These are phyloP conservation scores for Drosophila carrolli DNA, from an alignment of 1,140 invertebrate genomes.

Conservation along the genomic window DNA sequence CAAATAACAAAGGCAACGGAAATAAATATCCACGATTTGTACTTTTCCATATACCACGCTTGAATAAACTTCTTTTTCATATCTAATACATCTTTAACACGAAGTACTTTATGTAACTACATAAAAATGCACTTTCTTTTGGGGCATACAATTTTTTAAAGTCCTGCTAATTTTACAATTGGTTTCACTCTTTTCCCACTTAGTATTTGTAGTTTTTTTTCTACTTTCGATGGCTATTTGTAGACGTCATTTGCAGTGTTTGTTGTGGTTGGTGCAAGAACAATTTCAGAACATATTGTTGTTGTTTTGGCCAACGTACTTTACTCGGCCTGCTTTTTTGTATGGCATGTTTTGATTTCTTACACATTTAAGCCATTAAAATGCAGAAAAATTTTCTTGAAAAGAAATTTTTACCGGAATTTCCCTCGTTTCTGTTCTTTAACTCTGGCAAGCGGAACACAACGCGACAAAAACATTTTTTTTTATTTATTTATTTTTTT, in stretches of 20 bases:
- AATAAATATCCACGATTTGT: no score
- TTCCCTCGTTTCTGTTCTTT: slow-evolving; percentile 12
- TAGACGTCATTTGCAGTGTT: slow-evolving; percentile 31
- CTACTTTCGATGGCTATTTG: slow-evolving; percentile 23
- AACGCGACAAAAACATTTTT: slow-evolving; percentile 10
- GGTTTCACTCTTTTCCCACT: neutral
- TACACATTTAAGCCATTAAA: slow-evolving; percentile 68
- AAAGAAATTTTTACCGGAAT: slow-evolving; percentile 48
- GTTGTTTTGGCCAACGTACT: slow-evolving; percentile 27
- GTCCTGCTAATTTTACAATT: neutral
- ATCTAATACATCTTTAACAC: no score
- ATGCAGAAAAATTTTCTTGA: slow-evolving; percentile 45
- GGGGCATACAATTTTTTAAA: slow-evolving; percentile 2
- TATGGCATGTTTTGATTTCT: slow-evolving; percentile 58
- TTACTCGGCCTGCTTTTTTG: slow-evolving; percentile 10
- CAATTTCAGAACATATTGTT: slow-evolving; percentile 10
- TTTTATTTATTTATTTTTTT: neutral
- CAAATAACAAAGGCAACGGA: no score
- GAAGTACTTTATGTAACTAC: neutral
- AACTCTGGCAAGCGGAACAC: slow-evolving; percentile 23
- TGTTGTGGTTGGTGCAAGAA: slow-evolving; percentile 21
- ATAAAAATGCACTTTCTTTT: neutral
- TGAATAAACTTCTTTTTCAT: no score
- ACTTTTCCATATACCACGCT: no score
- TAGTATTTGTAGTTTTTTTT: neutral